A percentile compares a stretch with the other conserved stretches of the same genome.
Conservation (phyloP, 2,888 invertebrate species). For the Caenorhabditis macrosperma region DNA sequence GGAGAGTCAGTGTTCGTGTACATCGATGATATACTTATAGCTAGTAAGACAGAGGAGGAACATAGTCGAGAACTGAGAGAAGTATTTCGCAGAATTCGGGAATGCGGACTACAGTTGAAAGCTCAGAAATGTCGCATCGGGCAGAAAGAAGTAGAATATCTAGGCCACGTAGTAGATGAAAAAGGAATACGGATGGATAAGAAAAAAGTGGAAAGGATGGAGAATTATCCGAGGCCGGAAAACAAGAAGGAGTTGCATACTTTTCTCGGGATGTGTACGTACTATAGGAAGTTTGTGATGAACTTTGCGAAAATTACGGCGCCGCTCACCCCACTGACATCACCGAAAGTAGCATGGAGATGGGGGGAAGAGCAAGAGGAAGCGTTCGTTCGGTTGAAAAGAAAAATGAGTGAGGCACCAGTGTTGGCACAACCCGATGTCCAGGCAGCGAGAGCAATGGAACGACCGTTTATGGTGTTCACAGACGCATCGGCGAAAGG, state of each 20-base stretch:
- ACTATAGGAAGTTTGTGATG: slow-evolving; percentile 65
- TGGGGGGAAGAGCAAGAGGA: slow-evolving; percentile 47
- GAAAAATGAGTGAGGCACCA: slow-evolving; percentile 30
- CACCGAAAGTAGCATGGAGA: no score
- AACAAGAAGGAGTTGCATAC: not conserved
- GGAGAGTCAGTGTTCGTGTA: slow-evolving; percentile 57
- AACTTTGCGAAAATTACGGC: slow-evolving; percentile 54
- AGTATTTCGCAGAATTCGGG: slow-evolving; percentile 38
- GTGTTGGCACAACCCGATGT: slow-evolving; percentile 64
- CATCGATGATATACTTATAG: slow-evolving; percentile 70
- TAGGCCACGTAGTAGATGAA: not conserved
- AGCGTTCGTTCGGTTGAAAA: slow-evolving; percentile 60
- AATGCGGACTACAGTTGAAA: slow-evolving; percentile 2
- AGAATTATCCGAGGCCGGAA: not conserved
- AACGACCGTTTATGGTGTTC: slow-evolving; percentile 55
- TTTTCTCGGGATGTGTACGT: slow-evolving; percentile 61
- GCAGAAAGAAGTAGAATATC: not conserved
- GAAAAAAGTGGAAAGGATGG: slow-evolving; percentile 21
- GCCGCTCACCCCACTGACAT: no score
- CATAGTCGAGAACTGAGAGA: slow-evolving; percentile 48
- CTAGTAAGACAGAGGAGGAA: slow-evolving; percentile 40
- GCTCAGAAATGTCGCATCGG: slow-evolving; percentile 13
- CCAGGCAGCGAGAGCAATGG: slow-evolving; percentile 43
- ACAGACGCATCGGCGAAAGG: no score
- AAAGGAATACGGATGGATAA: slow-evolving; percentile 3